Evolutionary conservation across 2,113 vertebrate species (phyloP).

Genomic region (Tiliqua scincoides): DNA sequence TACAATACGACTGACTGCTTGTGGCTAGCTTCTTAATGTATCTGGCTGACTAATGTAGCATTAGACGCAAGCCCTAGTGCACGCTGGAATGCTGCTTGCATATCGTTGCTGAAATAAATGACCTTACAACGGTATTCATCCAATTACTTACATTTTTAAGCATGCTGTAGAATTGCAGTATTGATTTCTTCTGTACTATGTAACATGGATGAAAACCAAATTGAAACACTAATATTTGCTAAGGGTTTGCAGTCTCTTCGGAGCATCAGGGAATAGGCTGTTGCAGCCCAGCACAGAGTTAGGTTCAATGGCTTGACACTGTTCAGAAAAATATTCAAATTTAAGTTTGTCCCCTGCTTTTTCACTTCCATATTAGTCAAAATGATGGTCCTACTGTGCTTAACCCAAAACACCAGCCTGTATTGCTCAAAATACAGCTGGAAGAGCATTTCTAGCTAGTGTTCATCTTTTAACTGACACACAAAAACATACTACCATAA

Average conservation of each 20-base stretch:
- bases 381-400: neutral
- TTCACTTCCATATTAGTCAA: neutral
- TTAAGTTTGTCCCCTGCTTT: neutral
- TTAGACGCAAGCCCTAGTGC: neutral
- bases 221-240: slow-evolving; percentile 31
- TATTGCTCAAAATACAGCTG: neutral
- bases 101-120: slow-evolving; percentile 38
- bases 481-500: neutral
- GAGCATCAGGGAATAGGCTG: neutral
- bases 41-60: slow-evolving; percentile 35
- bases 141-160: slow-evolving; percentile 49
- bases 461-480: neutral
- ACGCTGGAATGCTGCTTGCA: neutral
- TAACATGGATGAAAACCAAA: slow-evolving; percentile 33
- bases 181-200: slow-evolving; percentile 47
- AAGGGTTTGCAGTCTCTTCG: neutral
- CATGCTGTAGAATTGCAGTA: slow-evolving; percentile 52
- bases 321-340: neutral
- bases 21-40: slow-evolving; percentile 43
- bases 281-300: neutral
- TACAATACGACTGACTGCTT: accelerated
- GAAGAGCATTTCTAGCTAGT: neutral
- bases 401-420: neutral
- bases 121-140: slow-evolving; percentile 19
- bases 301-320: neutral